These are phyloP conservation scores for Neocrepidodera transversa DNA, from an alignment of 2,888 invertebrate genomes.

Conservation along the genomic window DNA sequence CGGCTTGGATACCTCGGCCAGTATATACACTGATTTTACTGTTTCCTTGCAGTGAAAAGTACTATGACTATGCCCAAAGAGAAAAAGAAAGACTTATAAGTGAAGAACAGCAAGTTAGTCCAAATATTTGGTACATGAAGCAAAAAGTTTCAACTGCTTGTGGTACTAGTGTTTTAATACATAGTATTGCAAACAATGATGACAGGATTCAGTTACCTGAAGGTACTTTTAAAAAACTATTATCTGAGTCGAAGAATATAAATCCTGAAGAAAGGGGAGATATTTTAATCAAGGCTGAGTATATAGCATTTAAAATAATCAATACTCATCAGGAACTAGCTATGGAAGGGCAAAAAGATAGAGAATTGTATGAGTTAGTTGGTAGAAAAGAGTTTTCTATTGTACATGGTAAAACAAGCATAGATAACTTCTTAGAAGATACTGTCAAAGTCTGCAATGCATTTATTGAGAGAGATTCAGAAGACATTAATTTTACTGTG, in stretches of 20 bases:
- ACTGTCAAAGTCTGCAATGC: conserved; percentile 83
- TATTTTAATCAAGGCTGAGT: conserved; percentile 70
- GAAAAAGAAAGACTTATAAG: conserved; percentile 71
- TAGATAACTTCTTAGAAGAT: conserved; percentile 80
- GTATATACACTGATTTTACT: conserved; percentile 86
- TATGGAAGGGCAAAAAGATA: conserved; percentile 88
- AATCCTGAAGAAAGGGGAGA: conserved; percentile 78
- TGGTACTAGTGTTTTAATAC: conserved; percentile 96
- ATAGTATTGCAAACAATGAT: conserved; percentile 89
- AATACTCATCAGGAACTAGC: conserved; percentile 86
- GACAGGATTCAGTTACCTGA: conserved; percentile 67
- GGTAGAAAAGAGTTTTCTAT: conserved; percentile 83
- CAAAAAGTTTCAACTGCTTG: conserved; percentile 95
- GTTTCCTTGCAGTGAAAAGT: conserved; percentile 83
- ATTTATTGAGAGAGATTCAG: conserved; percentile 88
- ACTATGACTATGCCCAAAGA: conserved; percentile 72
- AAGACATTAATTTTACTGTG: conserved; percentile 87
- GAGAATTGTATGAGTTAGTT: conserved; percentile 86
- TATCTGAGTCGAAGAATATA: conserved; percentile 73
- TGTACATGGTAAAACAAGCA: conserved; percentile 81
- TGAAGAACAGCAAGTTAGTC: conserved; percentile 69
- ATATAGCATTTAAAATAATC: conserved; percentile 71
- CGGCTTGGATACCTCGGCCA: conserved; percentile 87
- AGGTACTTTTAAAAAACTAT: conserved; percentile 79
- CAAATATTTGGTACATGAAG: conserved; percentile 84